phyloP scores from a whole-genome alignment of 2,888 invertebrate genomes.

The Anagyrus pseudococci region DNA sequence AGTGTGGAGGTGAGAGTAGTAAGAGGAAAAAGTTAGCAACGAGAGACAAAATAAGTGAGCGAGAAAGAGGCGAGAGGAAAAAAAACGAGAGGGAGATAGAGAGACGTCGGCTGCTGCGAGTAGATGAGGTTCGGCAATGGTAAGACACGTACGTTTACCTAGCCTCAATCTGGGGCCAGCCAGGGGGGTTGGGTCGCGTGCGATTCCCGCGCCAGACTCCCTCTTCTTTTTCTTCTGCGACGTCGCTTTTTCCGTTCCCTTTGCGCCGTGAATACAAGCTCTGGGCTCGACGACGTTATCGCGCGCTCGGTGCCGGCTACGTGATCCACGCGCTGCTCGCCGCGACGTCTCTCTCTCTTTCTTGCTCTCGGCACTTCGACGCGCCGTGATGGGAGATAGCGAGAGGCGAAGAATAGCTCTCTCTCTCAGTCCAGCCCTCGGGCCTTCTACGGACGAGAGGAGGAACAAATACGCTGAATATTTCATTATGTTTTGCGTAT shows the following conservation, averaged over 20 bases:
- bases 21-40: too few species aligned
- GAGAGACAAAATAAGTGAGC: too few species aligned
- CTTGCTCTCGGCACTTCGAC: neutral
- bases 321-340: constrained; percentile 43
- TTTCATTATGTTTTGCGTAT: constrained; percentile 11
- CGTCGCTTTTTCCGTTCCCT: constrained; percentile 43
- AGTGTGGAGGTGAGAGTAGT: too few species aligned
- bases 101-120: too few species aligned
- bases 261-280: constrained; percentile 47
- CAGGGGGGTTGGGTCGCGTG: constrained; percentile 40
- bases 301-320: constrained; percentile 44
- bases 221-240: too few species aligned
- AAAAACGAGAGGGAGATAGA: constrained; percentile 21
- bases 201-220: constrained; percentile 50
- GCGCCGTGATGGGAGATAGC: neutral
- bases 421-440: neutral
- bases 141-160: constrained; percentile 53
- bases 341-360: neutral
- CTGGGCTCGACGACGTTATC: constrained; percentile 52
- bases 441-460: neutral
- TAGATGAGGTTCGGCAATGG: constrained; percentile 35
- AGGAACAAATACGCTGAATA: constrained; percentile 28
- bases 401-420: neutral
- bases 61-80: neutral
- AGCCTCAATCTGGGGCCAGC: constrained; percentile 50